Base-by-base conservation (phyloP, 1,140 invertebrate species). In the Campoletis sonorensis region DNA sequence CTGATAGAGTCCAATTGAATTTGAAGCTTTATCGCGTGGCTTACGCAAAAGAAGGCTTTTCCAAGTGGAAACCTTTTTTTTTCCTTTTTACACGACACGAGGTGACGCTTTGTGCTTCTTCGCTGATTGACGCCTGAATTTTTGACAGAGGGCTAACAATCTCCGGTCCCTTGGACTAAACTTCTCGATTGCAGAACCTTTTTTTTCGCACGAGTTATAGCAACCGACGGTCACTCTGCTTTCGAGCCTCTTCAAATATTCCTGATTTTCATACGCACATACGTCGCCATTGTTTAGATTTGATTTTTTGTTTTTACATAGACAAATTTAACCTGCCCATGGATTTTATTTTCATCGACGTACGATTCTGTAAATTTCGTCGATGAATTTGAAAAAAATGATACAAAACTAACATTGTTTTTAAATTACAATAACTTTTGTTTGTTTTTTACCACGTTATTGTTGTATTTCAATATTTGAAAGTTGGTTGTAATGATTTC, bases 201-300 rank as follows among this genome's bases (percentile, higher is more conserved):
- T 88, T n/a, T 88, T 90, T 83, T 86, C 83, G 79, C 84, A 84
- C 79, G 86, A 86, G 72, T 79, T 81, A 84, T 84, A 84, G 87
- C 84, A 83, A 51, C 15, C 70, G 27, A 78, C 70, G 83, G 80
- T 82, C 76, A 87, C 79, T 40, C 21, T 30, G 37, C 27, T 45
- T 30, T 49, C 51, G 80, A 37, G n/a, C 84, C 87, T 87, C 76
- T 83, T 82, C 86, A 83, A 85, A 84, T 80, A 86, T 64, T 79
- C 81, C 26, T 78, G 54, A 81, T 77, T 80, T 71, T 79, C 54
- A 23, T n/a, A 23, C 10, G 21, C 21, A 1, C 54, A 5, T 64
- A 10, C 4, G 61, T 67, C 0, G 15, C 0, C 40, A 21, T 58
- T 58, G 21, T 58, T 58, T 18, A 3, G 26, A 13, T 67, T 67